These are phyloP conservation scores for Forbesichthys agassizii DNA, from an alignment of 2,113 vertebrate species.

Conservation along the genomic window DNA sequence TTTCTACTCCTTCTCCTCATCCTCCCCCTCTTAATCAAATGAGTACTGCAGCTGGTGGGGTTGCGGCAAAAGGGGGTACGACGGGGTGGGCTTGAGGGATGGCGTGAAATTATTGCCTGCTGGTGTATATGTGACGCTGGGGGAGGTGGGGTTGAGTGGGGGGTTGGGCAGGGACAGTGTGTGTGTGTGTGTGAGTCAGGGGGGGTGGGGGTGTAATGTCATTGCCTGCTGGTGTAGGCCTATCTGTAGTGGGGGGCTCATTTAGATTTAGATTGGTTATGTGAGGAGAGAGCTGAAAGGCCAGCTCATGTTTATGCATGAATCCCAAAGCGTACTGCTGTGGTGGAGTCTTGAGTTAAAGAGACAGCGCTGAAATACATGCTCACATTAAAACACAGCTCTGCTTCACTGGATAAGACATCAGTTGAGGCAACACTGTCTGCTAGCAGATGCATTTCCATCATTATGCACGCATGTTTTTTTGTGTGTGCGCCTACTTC, in stretches of 20 bases:
- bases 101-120: slow-evolving; percentile 79
- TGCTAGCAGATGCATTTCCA: slow-evolving; percentile 53
- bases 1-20: slow-evolving; percentile 54
- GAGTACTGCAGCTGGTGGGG: slow-evolving; percentile 76
- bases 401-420: slow-evolving; percentile 61
- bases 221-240: slow-evolving; percentile 76
- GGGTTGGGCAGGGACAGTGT: slow-evolving; percentile 1
- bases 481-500: neutral
- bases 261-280: slow-evolving; percentile 83
- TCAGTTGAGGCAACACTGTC: slow-evolving; percentile 27
- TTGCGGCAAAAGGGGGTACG: slow-evolving; percentile 72
- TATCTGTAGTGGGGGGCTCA: slow-evolving; percentile 76
- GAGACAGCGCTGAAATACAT: slow-evolving; percentile 72
- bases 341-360: slow-evolving; percentile 76
- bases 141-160: slow-evolving; percentile 57
- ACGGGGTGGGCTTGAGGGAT: slow-evolving; percentile 65
- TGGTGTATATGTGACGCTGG: slow-evolving; percentile 75
- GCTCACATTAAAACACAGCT: slow-evolving; percentile 47
- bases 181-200: slow-evolving; percentile 46
- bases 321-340: slow-evolving; percentile 70
- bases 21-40: slow-evolving; percentile 77
- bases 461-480: slow-evolving; percentile 20
- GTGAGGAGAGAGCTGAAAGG: slow-evolving; percentile 81
- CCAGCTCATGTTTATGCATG: slow-evolving; percentile 85
- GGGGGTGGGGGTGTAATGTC: slow-evolving; percentile 69